These are phyloP conservation scores for Atopsyche davidsoni DNA, from an alignment of 1,140 invertebrate genomes.

Conservation along the genomic window DNA sequence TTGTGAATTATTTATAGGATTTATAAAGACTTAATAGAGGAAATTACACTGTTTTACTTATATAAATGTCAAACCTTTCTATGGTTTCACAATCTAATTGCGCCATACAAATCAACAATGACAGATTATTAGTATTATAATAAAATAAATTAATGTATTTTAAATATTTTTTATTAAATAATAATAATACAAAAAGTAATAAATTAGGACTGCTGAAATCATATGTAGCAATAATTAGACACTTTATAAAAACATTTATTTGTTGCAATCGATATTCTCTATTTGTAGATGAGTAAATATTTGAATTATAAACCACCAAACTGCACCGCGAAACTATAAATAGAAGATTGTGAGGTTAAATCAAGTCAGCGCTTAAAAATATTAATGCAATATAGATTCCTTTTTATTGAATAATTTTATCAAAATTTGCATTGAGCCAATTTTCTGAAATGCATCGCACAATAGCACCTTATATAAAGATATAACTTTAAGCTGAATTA, in stretches of 20 bases:
- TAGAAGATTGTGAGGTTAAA: no score
- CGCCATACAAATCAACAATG: no score
- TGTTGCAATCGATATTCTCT: constrained; percentile 13
- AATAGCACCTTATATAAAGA: constrained; percentile 27
- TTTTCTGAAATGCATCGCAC: constrained; percentile 18
- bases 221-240: constrained; percentile 29
- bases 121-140: no score
- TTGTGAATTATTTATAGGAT: no score
- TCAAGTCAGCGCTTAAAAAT: constrained; percentile 2
- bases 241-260: constrained; percentile 26
- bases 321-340: no score
- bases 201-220: constrained; percentile 31
- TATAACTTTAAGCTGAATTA: constrained; percentile 20
- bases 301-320: background rate
- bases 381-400: constrained; percentile 15
- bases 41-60: no score
- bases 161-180: constrained; percentile 29
- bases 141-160: constrained; percentile 16
- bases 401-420: no score
- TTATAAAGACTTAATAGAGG: no score
- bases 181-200: constrained; percentile 32
- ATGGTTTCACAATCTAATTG: no score
- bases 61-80: no score
- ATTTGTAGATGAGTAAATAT: constrained; percentile 8
- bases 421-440: background rate